Evolutionary conservation across 92 coral and sea anemone species (phyloP).

Genomic region (Montipora capitata): DNA sequence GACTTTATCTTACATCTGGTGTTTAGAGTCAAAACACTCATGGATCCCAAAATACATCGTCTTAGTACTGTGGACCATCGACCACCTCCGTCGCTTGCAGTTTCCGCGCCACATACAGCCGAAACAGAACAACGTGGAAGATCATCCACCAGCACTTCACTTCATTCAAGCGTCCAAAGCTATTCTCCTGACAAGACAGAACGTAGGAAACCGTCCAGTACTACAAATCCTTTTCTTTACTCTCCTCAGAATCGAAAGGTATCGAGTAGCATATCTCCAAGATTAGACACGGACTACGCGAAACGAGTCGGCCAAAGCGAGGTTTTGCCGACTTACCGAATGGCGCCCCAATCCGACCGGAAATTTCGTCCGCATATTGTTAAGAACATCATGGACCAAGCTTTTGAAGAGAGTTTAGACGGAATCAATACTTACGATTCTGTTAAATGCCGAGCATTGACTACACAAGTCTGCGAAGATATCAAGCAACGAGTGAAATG

Average conservation of each 20-base stretch:
- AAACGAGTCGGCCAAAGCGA: constrained; percentile 23
- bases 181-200: constrained; percentile 72
- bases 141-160: constrained; percentile 74
- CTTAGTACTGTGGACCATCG: constrained; percentile 11
- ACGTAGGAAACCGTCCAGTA: constrained; percentile 80
- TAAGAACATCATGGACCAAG: constrained; percentile 85
- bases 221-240: constrained; percentile 70
- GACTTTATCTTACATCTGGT: not conserved
- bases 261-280: constrained; percentile 60
- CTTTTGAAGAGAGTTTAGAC: constrained; percentile 90
- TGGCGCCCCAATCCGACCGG: constrained; percentile 83
- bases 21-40: not conserved
- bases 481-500: constrained; percentile 97
- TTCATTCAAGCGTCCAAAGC: constrained; percentile 35
- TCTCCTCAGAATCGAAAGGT: constrained; percentile 64
- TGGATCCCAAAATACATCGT: constrained; percentile 18
- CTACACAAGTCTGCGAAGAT: constrained; percentile 89
- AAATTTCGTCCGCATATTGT: constrained; percentile 88
- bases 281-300: constrained; percentile 24
- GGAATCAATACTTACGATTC: constrained; percentile 85
- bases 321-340: constrained; percentile 84
- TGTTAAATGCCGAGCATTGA: constrained; percentile 88
- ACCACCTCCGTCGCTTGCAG: constrained; percentile 40
- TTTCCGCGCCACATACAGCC: constrained; percentile 33
- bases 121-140: constrained; percentile 62